Conservation (phyloP, 92 coral and sea anemone species). For the Micromussa lordhowensis region DNA sequence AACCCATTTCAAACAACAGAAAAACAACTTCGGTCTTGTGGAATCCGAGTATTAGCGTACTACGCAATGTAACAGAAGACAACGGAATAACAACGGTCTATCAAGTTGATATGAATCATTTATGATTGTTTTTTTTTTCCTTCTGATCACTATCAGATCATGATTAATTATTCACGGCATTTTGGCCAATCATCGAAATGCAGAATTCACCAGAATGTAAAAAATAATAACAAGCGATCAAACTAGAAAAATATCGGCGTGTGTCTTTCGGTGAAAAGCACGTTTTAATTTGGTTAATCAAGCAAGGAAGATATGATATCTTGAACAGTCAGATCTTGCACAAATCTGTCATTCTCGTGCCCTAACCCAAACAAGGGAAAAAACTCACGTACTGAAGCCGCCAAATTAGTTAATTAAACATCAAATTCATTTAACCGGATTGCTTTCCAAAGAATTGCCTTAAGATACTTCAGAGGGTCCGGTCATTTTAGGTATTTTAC, state of each 20-base stretch:
- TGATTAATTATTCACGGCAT: conserved; percentile 12
- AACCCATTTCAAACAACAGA: not conserved
- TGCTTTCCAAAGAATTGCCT: too few species aligned
- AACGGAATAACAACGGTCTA: not conserved
- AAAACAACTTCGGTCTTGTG: not conserved
- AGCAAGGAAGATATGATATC: not conserved
- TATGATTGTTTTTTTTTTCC: not conserved
- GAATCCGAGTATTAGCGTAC: not conserved
- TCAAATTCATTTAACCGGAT: not conserved
- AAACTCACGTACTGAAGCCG: too few species aligned
- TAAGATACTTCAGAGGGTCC: too few species aligned
- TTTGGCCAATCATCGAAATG: conserved; percentile 12
- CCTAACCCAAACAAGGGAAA: not conserved
- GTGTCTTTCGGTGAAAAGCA: not conserved
- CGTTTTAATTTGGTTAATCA: not conserved
- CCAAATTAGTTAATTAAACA: not conserved
- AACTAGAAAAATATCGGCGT: not conserved
- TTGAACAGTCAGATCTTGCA: not conserved
- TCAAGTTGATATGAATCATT: conserved; percentile 20
- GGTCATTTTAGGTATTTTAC: too few species aligned
- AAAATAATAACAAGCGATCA: not conserved
- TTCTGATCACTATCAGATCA: conserved; percentile 12
- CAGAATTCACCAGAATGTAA: conserved; percentile 3
- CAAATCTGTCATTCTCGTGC: not conserved
- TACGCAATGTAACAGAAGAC: not conserved